phyloP scores from a whole-genome alignment of 1,140 invertebrate species.

The Parapsyche elsis region DNA sequence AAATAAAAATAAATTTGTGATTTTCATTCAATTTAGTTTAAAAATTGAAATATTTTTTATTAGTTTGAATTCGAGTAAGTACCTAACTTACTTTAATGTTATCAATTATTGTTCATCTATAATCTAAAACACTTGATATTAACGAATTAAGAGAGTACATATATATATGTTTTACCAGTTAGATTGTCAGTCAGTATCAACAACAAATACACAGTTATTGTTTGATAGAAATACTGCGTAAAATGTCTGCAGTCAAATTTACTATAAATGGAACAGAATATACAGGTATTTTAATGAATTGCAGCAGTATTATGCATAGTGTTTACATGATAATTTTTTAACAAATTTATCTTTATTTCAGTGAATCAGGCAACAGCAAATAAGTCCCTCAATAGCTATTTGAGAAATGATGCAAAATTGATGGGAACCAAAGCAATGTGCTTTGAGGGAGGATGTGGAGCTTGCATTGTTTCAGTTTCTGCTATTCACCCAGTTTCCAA shows the following conservation, averaged over 20 bases:
- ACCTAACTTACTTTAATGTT: no score
- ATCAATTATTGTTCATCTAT: no score
- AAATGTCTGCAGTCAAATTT: constrained; percentile 42
- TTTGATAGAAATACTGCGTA: no score
- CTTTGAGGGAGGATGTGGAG: constrained; percentile 76
- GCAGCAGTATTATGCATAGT: neutral
- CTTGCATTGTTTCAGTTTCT: constrained; percentile 70
- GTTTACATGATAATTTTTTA: neutral
- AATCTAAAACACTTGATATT: no score
- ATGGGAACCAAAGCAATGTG: constrained; percentile 74
- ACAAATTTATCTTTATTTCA: neutral
- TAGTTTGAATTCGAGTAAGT: no score
- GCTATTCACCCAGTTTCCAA: constrained; percentile 62
- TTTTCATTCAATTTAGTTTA: no score
- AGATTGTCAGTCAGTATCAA: no score
- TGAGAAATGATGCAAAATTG: constrained; percentile 67
- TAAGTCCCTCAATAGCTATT: constrained; percentile 67
- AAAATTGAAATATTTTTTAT: no score
- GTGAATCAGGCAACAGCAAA: constrained; percentile 56
- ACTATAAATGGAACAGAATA: constrained; percentile 42
- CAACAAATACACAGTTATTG: no score
- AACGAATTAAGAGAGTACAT: no score
- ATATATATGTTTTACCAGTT: no score
- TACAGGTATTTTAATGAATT: constrained; percentile 5
- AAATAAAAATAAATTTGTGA: no score